Evolutionary conservation across 2,888 invertebrate species (phyloP).

Genomic region (Coelopa pilipes): DNA sequence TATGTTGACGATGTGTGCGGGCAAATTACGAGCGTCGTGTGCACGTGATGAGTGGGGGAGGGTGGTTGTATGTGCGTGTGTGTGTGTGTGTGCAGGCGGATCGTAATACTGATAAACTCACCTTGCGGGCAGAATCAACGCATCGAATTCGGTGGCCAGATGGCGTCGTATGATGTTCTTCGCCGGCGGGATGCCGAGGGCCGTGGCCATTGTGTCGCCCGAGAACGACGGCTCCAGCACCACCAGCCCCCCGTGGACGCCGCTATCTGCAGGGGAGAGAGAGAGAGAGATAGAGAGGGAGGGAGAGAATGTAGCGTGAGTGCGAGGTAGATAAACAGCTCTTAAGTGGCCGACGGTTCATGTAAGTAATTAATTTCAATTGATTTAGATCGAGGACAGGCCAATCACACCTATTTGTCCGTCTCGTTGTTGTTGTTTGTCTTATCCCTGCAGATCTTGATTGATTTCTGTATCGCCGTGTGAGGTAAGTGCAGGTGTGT

Average conservation of each 20-base stretch:
- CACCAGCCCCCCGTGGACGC: constrained; percentile 93
- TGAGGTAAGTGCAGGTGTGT: not conserved
- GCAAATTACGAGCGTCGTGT: not conserved
- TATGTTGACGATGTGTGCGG: not conserved
- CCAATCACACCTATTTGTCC: not conserved
- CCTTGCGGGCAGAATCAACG: constrained; percentile 92
- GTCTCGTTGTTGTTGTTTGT: too few species aligned
- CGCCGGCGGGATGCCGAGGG: constrained; percentile 89
- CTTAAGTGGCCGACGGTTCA: not conserved
- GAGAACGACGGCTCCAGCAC: constrained; percentile 94
- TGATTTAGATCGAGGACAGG: constrained; percentile 3
- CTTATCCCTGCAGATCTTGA: not conserved
- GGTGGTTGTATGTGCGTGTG: constrained; percentile 12
- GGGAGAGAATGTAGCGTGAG: constrained; percentile 4
- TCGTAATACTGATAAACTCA: constrained; percentile 61
- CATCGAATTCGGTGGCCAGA: constrained; percentile 89
- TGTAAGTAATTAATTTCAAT: constrained; percentile 23
- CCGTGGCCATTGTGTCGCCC: constrained; percentile 94
- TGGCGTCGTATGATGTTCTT: constrained; percentile 94
- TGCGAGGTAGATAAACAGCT: not conserved
- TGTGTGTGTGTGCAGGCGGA: constrained; percentile 13
- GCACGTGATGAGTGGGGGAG: not conserved
- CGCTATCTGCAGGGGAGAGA: constrained; percentile 76
- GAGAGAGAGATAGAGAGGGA: not conserved
- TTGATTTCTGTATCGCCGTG: not conserved